These are phyloP conservation scores for Sebastes nivosus DNA, from an alignment of 2,797 vertebrate species.

Conservation along the genomic window DNA sequence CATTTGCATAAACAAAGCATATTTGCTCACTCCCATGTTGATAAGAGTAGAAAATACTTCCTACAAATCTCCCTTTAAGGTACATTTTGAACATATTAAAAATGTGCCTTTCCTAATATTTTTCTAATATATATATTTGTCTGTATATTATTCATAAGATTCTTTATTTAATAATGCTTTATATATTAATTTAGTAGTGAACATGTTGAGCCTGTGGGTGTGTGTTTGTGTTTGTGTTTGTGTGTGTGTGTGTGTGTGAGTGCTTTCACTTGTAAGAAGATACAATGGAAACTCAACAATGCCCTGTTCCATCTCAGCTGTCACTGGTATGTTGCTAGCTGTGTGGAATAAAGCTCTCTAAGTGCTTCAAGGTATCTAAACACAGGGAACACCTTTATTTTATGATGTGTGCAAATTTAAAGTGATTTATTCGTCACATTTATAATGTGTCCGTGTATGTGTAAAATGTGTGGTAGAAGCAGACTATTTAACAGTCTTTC, in stretches of 20 bases:
- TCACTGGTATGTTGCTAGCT: constrained; percentile 14
- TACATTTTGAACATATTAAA: too few species aligned
- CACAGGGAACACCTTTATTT: background rate
- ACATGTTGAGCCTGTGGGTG: background rate
- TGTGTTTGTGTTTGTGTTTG: constrained; percentile 8
- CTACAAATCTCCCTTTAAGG: too few species aligned
- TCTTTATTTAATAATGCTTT: background rate
- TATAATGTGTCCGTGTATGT: background rate
- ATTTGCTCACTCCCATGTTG: too few species aligned
- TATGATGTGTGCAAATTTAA: background rate
- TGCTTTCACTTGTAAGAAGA: constrained; percentile 66
- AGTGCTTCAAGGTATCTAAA: background rate
- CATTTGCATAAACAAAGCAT: too few species aligned
- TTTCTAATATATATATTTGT: background rate
- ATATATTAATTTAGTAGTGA: background rate
- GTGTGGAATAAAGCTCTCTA: background rate
- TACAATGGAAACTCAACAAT: constrained; percentile 67
- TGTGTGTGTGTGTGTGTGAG: background rate
- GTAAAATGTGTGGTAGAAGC: background rate
- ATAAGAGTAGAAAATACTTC: too few species aligned
- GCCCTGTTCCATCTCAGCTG: constrained; percentile 51
- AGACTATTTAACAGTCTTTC: background rate
- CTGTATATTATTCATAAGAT: background rate
- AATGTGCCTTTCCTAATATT: too few species aligned
- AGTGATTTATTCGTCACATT: background rate